Evolutionary conservation across 1,140 invertebrate species (phyloP), one percentile per base, ranked within the genome.

Genomic region (Eufriesea mexicana): DNA sequence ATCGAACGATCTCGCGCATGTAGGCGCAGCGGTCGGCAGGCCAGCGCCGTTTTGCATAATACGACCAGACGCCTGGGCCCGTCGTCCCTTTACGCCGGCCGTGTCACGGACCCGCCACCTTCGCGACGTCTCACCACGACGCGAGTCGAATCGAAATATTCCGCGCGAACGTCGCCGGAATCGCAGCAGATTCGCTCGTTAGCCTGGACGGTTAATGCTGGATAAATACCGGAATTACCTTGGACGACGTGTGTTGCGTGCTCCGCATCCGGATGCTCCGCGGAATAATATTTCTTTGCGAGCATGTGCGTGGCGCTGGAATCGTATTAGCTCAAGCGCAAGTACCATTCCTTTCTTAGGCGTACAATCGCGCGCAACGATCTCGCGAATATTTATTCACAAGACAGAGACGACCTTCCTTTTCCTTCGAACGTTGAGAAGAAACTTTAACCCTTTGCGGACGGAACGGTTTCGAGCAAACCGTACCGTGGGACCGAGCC

Each of bases 1-100:
- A 87, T 88, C 86, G 86, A 88, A 87, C 77, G 86, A 83, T 90
- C 90, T 88, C 79, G 86, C 82, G 86, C 86, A 88, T 89, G 90
- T 90, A 85, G 89, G 86, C 85, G 85, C 86, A 89, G 84, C 81
- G 84, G 85, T 77, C 84, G 86, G 77, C 76, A 75, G 81, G 84
- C 87, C 84, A 70, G 82, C 87, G 83, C 70, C 87, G 89, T 88
- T 92, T 89, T 90, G 87, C 89, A 91, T 92, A 92, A 92, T 91
- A 89, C 88, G 90, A 91, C 89, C 90, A 88, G 91, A 89, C 89
- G 91, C 89, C 84, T 88, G 90, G 79, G 84, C 86, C 68, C 87
- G 86, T 84, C 83, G 75, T 75, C 74, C 86, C 78, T 89, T 88
- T 85, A 72, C 86, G 71, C 87, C 85, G 83, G 42, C n/a, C 83